phyloP scores from a whole-genome alignment of 2,888 invertebrate species.

The Drosophila pullipes region DNA sequence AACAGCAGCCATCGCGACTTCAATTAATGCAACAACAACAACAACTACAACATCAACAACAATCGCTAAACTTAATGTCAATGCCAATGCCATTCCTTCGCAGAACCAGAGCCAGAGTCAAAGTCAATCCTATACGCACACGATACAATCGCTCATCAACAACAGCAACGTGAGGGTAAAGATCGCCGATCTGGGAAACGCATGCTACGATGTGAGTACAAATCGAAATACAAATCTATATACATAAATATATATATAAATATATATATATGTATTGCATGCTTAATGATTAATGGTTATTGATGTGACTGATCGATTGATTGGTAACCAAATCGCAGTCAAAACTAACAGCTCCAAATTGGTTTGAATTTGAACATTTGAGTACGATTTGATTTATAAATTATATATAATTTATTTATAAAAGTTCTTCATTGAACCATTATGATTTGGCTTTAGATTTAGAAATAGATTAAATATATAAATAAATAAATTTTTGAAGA shows the following conservation, averaged over 20 bases:
- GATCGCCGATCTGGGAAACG: conserved; percentile 94
- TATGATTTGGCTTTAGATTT: not conserved
- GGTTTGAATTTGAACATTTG: not conserved
- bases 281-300: not conserved
- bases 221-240: not conserved
- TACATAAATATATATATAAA: not conserved
- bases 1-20: conserved; percentile 34
- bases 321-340: not conserved
- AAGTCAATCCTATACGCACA: conserved; percentile 82
- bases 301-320: not conserved
- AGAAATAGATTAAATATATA: not conserved
- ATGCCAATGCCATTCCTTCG: conserved; percentile 83
- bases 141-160: conserved; percentile 85
- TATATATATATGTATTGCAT: not conserved
- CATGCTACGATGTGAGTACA: conserved; percentile 90
- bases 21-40: conserved; percentile 26
- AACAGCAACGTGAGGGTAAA: conserved; percentile 89
- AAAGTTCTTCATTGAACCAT: not conserved
- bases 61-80: conserved; percentile 73
- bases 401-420: not conserved
- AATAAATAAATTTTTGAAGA: not conserved
- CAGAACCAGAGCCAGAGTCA: conserved; percentile 81
- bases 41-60: conserved; percentile 50
- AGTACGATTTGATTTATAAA: not conserved
- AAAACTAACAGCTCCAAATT: not conserved